Evolutionary conservation across 2,888 invertebrate genomes (phyloP).

Genomic region (Agrotis ipsilon): DNA sequence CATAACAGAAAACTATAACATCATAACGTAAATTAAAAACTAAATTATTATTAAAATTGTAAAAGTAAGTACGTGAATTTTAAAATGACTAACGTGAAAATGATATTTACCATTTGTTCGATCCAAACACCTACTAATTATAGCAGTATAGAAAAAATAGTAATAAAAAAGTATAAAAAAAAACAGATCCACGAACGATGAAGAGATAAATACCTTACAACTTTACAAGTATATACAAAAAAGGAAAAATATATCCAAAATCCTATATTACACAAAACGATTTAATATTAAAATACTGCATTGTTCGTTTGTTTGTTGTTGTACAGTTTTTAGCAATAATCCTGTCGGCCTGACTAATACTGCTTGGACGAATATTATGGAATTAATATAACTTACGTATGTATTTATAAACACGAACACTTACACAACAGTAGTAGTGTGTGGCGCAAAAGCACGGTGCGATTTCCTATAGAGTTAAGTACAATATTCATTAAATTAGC

Average conservation of each 20-base stretch:
- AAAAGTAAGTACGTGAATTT: slow-evolving; percentile 66
- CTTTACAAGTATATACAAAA: slow-evolving; percentile 90
- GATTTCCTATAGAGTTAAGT: slow-evolving; percentile 76
- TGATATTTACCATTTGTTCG: slow-evolving; percentile 70
- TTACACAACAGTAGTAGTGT: slow-evolving; percentile 70
- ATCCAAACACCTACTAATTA: slow-evolving; percentile 65
- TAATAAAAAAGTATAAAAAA: slow-evolving; percentile 78
- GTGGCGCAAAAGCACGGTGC: slow-evolving; percentile 86
- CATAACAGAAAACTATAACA: slow-evolving; percentile 65
- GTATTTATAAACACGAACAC: slow-evolving; percentile 69
- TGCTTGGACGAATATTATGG: slow-evolving; percentile 79
- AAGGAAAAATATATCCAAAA: slow-evolving; percentile 85
- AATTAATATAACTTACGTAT: slow-evolving; percentile 75
- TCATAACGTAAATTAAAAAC: slow-evolving; percentile 57
- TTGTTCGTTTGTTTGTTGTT: slow-evolving; percentile 78
- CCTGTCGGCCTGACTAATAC: slow-evolving; percentile 77
- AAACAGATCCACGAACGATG: slow-evolving; percentile 83
- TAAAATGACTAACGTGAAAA: slow-evolving; percentile 63
- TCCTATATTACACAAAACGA: slow-evolving; percentile 78
- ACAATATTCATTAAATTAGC: slow-evolving; percentile 71
- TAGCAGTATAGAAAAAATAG: slow-evolving; percentile 58
- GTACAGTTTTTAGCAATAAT: slow-evolving; percentile 68
- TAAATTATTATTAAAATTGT: slow-evolving; percentile 55
- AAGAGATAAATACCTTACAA: slow-evolving; percentile 83
- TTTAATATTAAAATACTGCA: slow-evolving; percentile 86